Conservation (phyloP, 2,888 invertebrate genomes). For the Strigamia transsilvanica region DNA sequence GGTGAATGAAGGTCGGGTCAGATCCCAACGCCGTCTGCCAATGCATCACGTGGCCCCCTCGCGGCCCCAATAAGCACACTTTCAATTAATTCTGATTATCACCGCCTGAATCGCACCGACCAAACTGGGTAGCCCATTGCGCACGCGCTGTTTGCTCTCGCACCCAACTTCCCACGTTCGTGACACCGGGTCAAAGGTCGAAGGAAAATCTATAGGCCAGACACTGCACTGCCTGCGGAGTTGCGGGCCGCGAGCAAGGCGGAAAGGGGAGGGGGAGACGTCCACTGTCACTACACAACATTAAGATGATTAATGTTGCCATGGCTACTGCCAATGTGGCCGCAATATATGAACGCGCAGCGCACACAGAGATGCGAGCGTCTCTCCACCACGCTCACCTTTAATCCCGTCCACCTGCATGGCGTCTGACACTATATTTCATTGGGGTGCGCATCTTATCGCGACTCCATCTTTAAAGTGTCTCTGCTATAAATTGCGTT, state of each 20-base stretch:
- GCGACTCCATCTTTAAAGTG: slow-evolving; percentile 32
- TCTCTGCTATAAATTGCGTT: slow-evolving; percentile 27
- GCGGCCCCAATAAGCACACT: slow-evolving; percentile 49
- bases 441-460: slow-evolving; percentile 15
- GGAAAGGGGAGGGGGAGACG: neutral
- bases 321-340: slow-evolving; percentile 20
- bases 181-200: slow-evolving; percentile 26
- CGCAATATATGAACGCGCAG: slow-evolving; percentile 15
- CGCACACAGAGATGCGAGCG: neutral
- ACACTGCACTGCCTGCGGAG: slow-evolving; percentile 44
- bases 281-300: slow-evolving; percentile 42
- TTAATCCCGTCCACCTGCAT: slow-evolving; percentile 36
- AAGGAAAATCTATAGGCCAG: slow-evolving; percentile 37
- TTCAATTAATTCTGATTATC: slow-evolving; percentile 52
- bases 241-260: neutral
- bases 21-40: neutral
- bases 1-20: slow-evolving; percentile 21
- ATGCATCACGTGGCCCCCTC: slow-evolving; percentile 38
- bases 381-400: slow-evolving; percentile 14
- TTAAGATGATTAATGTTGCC: slow-evolving; percentile 42
- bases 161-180: slow-evolving; percentile 38
- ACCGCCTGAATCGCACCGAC: slow-evolving; percentile 35
- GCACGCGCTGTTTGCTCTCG: slow-evolving; percentile 44
- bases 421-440: slow-evolving; percentile 41
- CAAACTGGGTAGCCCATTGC: neutral